These are phyloP conservation scores for Neomorphus geoffroyi DNA, from an alignment of 2,797 vertebrate genomes.

Conservation along the genomic window DNA sequence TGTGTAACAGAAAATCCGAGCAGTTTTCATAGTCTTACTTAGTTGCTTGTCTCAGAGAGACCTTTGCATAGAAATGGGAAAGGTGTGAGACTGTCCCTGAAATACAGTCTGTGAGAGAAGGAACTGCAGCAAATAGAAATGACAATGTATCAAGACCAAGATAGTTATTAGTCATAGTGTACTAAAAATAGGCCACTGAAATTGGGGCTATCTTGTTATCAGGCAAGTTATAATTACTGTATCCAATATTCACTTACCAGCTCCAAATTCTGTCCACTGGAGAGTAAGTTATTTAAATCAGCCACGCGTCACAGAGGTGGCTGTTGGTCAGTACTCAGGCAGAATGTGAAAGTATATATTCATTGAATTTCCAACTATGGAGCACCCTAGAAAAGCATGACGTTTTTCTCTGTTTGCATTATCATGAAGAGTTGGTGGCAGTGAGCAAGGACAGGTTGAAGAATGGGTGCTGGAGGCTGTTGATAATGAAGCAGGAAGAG, in stretches of 20 bases:
- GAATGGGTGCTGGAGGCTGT: neutral
- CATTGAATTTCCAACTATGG: neutral
- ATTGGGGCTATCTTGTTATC: neutral
- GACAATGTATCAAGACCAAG: neutral
- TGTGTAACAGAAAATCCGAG: neutral
- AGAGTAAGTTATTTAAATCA: neutral
- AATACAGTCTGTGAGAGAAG: neutral
- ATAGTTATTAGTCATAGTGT: neutral
- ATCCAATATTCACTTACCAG: neutral
- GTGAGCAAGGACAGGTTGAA: conserved; percentile 5
- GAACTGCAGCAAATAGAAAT: neutral
- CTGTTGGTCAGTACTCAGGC: conserved; percentile 9
- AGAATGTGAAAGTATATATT: conserved; percentile 16
- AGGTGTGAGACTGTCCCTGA: neutral
- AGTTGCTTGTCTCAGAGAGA: neutral
- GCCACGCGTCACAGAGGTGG: neutral
- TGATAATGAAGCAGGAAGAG: conserved; percentile 21
- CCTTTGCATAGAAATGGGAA: neutral
- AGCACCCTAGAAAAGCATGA: neutral
- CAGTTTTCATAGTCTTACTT: neutral
- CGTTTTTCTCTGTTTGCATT: conserved; percentile 31
- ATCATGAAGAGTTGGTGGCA: neutral
- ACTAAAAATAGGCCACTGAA: neutral
- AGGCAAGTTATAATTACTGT: conserved; percentile 16
- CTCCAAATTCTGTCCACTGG: neutral